phyloP scores from a whole-genome alignment of 2,888 invertebrate genomes.

The Diloba caeruleocephala region DNA sequence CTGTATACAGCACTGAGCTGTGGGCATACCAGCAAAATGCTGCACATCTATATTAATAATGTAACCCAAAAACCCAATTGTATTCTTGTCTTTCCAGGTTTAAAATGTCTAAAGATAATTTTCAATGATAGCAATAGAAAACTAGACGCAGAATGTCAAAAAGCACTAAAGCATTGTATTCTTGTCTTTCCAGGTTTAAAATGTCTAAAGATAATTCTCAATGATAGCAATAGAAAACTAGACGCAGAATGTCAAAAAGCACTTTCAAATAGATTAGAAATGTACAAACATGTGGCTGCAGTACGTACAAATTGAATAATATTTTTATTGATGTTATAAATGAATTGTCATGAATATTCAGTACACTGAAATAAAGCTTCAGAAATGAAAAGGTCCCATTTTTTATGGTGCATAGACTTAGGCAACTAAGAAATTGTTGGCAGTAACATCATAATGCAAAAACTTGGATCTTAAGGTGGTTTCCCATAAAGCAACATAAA shows the following conservation, averaged over 20 bases:
- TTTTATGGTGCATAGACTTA: too few relatives aligned
- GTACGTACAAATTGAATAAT: slow-evolving; percentile 79
- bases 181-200: slow-evolving; percentile 92
- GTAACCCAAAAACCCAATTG: too few relatives aligned
- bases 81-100: slow-evolving; percentile 91
- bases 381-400: too few relatives aligned
- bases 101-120: slow-evolving; percentile 93
- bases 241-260: slow-evolving; percentile 94
- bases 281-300: slow-evolving; percentile 96
- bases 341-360: not conserved
- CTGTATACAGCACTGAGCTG: too few relatives aligned
- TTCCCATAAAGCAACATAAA: too few relatives aligned
- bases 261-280: slow-evolving; percentile 94
- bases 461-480: too few relatives aligned
- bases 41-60: too few relatives aligned
- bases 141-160: slow-evolving; percentile 93
- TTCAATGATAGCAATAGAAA: slow-evolving; percentile 91
- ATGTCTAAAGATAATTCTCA: slow-evolving; percentile 92
- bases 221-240: slow-evolving; percentile 91
- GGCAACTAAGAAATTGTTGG: too few relatives aligned
- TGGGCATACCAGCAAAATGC: too few relatives aligned
- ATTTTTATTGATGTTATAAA: not conserved
- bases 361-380: too few relatives aligned
- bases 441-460: too few relatives aligned
- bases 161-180: too few relatives aligned